Percentiles rank a stretch among this genome's conserved stretches.
phyloP scores from a whole-genome alignment of 2,797 vertebrate genomes.

The Tragelaphus oryx region DNA sequence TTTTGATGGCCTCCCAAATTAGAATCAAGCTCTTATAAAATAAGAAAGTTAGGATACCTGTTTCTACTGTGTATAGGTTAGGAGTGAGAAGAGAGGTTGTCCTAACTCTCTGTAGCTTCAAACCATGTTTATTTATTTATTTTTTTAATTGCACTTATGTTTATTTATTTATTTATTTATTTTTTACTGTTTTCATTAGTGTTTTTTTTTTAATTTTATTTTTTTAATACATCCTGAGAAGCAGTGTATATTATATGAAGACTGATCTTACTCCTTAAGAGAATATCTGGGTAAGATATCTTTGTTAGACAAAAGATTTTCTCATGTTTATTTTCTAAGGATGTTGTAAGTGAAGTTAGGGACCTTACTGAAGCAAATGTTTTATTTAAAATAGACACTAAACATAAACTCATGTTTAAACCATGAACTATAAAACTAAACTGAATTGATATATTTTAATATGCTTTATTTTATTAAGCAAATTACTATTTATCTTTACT shows the following conservation, averaged over 20 bases:
- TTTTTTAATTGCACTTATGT: too few species aligned
- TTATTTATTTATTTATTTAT: too few species aligned
- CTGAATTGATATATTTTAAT: not conserved
- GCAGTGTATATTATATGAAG: not conserved
- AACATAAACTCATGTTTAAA: not conserved
- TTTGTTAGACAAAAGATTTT: not conserved
- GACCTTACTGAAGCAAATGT: not conserved
- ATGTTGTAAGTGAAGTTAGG: not conserved
- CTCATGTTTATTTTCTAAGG: constrained; percentile 19
- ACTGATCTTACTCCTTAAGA: not conserved
- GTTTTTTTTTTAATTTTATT: not conserved
- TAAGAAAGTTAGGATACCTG: not conserved
- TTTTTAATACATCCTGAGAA: not conserved
- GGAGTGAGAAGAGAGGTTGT: rapidly evolving
- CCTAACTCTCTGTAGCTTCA: not conserved
- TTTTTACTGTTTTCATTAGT: too few species aligned
- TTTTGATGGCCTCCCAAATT: constrained; percentile 35
- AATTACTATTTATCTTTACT: not conserved
- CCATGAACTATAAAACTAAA: not conserved
- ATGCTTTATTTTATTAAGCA: not conserved
- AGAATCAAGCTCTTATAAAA: constrained; percentile 12
- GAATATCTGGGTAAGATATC: not conserved
- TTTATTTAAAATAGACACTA: not conserved
- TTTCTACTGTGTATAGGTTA: not conserved
- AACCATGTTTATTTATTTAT: too few species aligned